These are phyloP conservation scores for Acheta domesticus DNA, from an alignment of 2,888 invertebrate species.

Conservation along the genomic window DNA sequence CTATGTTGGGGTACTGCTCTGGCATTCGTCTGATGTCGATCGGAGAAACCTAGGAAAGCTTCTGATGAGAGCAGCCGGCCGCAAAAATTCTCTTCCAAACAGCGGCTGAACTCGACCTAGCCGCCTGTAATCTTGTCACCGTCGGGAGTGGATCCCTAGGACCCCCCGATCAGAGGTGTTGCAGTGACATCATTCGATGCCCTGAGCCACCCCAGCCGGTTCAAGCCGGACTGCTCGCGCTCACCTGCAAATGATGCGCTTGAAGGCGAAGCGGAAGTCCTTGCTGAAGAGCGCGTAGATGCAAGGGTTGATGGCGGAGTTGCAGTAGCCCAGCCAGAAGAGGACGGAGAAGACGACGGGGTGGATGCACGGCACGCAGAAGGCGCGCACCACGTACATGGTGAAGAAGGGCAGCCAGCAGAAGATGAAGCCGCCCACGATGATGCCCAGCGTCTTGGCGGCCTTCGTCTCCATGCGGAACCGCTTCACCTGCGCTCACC, in stretches of 20 bases:
- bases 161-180: no score
- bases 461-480: conserved; percentile 96
- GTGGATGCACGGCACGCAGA: conserved; percentile 80
- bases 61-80: no score
- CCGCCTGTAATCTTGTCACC: no score
- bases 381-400: conserved; percentile 86
- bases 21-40: no score
- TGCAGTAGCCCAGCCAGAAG: conserved; percentile 97
- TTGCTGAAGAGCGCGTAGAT: conserved; percentile 93
- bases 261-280: conserved; percentile 93
- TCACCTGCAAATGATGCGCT: conserved; percentile 66
- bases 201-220: no score
- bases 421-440: conserved; percentile 93
- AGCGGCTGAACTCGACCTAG: no score
- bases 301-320: conserved; percentile 92
- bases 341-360: conserved; percentile 83
- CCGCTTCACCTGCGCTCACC: conserved; percentile 61
- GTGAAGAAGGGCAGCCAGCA: conserved; percentile 98
- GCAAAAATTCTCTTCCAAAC: no score
- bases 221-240: background rate
- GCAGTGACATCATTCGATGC: no score
- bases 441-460: conserved; percentile 93
- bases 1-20: no score
- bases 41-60: no score
- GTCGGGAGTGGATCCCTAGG: no score